phyloP scores from a whole-genome alignment of 2,797 vertebrate species.

The Alauda arvensis region DNA sequence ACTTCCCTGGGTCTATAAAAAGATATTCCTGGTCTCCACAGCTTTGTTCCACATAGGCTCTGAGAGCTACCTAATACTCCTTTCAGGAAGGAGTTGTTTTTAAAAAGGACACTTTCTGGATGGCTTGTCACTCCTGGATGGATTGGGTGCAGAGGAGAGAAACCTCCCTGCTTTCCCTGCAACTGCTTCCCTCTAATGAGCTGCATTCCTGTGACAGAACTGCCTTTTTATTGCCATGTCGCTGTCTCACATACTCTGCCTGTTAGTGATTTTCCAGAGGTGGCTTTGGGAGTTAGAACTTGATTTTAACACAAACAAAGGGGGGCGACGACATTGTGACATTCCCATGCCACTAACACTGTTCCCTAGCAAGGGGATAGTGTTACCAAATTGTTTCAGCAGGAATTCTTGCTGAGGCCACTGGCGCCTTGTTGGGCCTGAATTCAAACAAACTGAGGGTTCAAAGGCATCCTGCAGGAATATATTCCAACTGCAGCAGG shows the following conservation, averaged over 20 bases:
- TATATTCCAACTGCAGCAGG: conserved; percentile 10
- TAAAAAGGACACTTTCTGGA: not conserved
- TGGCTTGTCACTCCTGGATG: not conserved
- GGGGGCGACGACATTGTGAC: not conserved
- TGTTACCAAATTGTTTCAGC: conserved; percentile 59
- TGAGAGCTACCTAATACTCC: not conserved
- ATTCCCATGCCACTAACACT: not conserved
- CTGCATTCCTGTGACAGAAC: not conserved
- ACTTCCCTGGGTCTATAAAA: not conserved
- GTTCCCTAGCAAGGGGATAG: conserved; percentile 53
- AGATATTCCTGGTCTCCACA: not conserved
- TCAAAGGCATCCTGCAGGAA: conserved; percentile 33
- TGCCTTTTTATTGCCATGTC: not conserved
- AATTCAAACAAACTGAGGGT: conserved; percentile 43
- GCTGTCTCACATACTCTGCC: not conserved
- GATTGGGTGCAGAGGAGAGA: not conserved
- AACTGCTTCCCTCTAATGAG: not conserved
- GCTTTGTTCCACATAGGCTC: not conserved
- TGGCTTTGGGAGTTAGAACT: conserved; percentile 37
- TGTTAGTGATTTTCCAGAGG: conserved; percentile 52
- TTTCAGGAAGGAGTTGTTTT: not conserved
- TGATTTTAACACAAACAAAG: conserved; percentile 48
- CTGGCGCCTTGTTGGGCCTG: conserved; percentile 19
- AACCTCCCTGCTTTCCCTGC: not conserved
- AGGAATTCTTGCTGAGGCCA: conserved; percentile 29